Evolutionary conservation across 1,140 invertebrate genomes (phyloP).

Genomic region (Galleria mellonella): DNA sequence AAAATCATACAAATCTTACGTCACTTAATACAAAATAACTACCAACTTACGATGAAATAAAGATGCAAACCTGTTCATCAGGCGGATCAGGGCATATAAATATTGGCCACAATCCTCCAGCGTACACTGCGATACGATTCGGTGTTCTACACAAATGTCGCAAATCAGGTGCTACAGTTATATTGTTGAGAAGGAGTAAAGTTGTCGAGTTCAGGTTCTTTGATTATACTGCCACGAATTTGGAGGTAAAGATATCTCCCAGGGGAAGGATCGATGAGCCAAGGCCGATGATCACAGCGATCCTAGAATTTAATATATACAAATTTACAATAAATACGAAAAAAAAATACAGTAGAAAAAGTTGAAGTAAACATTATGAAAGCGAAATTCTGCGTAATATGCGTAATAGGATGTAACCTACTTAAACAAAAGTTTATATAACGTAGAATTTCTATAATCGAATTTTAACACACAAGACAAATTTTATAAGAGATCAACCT

Average conservation of each 20-base stretch:
- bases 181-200: slow-evolving; percentile 67
- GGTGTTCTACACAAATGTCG: slow-evolving; percentile 78
- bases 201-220: slow-evolving; percentile 68
- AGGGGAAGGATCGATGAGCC: slow-evolving; percentile 85
- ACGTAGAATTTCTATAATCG: no score
- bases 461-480: no score
- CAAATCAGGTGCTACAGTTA: slow-evolving; percentile 67
- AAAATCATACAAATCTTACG: no score
- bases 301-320: slow-evolving; percentile 74
- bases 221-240: slow-evolving; percentile 78
- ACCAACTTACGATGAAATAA: no score
- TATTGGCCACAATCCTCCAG: slow-evolving; percentile 77
- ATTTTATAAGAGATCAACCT: no score
- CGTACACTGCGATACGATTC: slow-evolving; percentile 84
- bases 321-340: neutral
- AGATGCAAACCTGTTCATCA: slow-evolving; percentile 56
- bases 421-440: no score
- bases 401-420: no score
- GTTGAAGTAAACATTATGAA: no score
- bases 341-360: neutral
- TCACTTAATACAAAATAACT: no score
- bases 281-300: slow-evolving; percentile 84
- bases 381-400: no score
- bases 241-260: slow-evolving; percentile 82
- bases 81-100: slow-evolving; percentile 82